Conservation (phyloP, 2,113 vertebrate genomes). For the Etheostoma cragini region DNA sequence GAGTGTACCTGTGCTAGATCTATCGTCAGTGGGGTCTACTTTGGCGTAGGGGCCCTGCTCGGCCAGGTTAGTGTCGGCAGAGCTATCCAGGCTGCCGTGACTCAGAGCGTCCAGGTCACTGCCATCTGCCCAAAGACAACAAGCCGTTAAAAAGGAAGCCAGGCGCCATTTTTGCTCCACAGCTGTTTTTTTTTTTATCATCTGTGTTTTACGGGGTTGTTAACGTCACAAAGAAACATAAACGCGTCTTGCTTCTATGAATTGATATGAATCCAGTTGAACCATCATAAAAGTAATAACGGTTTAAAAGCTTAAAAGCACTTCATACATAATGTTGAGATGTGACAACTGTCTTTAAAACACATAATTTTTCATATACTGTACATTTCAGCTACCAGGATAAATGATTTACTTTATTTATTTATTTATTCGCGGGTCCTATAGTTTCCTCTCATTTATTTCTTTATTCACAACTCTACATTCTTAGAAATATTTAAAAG, state of each 20-base stretch:
- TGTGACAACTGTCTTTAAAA: neutral
- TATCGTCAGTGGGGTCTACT: conserved; percentile 87
- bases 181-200: neutral
- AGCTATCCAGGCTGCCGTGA: conserved; percentile 90
- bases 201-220: neutral
- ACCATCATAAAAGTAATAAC: neutral
- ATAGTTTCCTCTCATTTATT: neutral
- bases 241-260: neutral
- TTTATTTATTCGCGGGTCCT: neutral
- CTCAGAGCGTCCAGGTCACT: conserved; percentile 90
- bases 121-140: conserved; percentile 86
- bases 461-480: neutral
- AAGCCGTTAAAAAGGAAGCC: conserved; percentile 46
- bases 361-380: neutral
- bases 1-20: conserved; percentile 88
- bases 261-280: neutral
- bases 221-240: neutral
- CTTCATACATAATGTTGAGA: neutral
- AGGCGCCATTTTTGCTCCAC: conserved; percentile 3
- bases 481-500: neutral
- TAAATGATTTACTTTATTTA: neutral
- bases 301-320: neutral
- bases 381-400: neutral
- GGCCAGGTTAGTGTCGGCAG: conserved; percentile 81
- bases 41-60: conserved; percentile 85